Conservation (phyloP, 2,797 vertebrate species). For the Sternarchorhynchus goeldii region DNA sequence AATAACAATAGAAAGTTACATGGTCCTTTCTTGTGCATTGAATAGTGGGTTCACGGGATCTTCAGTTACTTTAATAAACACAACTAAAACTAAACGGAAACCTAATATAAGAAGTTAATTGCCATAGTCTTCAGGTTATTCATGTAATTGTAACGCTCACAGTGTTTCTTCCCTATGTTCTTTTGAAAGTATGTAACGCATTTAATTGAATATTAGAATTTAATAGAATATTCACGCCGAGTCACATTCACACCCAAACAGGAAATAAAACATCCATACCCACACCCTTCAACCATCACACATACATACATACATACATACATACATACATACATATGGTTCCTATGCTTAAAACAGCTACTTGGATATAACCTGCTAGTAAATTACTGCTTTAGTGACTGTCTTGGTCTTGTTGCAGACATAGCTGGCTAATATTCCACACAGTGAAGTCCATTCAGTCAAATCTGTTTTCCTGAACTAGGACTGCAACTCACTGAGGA, state of each 20-base stretch:
- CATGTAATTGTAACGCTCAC: too few species aligned
- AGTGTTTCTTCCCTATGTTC: too few species aligned
- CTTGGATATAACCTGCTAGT: slow-evolving; percentile 5
- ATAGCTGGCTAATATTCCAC: slow-evolving; percentile 63
- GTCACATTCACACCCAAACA: slow-evolving; percentile 32
- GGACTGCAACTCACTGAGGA: slow-evolving; percentile 62
- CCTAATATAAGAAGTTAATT: too few species aligned
- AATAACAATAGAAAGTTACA: not conserved
- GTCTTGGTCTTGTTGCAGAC: slow-evolving; percentile 37
- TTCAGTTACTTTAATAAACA: too few species aligned
- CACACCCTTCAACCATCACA: slow-evolving; percentile 8
- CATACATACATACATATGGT: not conserved
- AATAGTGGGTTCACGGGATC: too few species aligned
- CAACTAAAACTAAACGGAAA: too few species aligned
- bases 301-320: slow-evolving; percentile 14
- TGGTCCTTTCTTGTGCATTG: too few species aligned
- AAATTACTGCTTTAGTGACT: slow-evolving; percentile 59
- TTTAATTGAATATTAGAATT: too few species aligned
- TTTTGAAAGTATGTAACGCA: not conserved
- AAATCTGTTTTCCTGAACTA: slow-evolving; percentile 64
- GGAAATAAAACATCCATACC: slow-evolving; percentile 8
- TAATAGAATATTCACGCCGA: slow-evolving; percentile 4
- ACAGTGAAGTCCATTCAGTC: slow-evolving; percentile 68
- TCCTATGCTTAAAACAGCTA: not conserved
- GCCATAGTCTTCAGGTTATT: too few species aligned